Evolutionary conservation across 2,113 vertebrate genomes (phyloP).

Genomic region (Otus sunia): DNA sequence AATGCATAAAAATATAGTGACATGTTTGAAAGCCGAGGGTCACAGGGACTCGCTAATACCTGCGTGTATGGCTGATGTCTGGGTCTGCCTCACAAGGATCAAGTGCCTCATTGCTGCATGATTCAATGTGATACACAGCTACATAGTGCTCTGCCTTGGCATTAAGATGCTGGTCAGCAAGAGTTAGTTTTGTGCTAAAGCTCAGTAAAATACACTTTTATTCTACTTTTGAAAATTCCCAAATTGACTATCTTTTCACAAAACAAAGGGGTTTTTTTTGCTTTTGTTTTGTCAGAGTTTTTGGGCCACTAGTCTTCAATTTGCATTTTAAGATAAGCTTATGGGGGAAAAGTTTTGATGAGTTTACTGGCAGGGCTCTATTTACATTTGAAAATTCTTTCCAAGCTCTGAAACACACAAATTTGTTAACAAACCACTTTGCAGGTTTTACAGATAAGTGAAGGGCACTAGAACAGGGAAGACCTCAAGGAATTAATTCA

Average conservation of each 20-base stretch:
- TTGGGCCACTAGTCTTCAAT: background rate
- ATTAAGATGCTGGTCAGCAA: background rate
- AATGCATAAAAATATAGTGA: background rate
- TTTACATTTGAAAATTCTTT: background rate
- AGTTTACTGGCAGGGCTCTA: background rate
- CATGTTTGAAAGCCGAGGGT: background rate
- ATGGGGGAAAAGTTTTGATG: background rate
- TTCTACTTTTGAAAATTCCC: background rate
- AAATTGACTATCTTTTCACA: background rate
- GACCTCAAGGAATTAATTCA: background rate
- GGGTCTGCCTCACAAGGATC: background rate
- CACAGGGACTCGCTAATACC: background rate
- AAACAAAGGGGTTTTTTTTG: background rate
- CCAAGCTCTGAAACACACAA: background rate
- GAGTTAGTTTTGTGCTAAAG: background rate
- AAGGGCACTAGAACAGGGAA: background rate
- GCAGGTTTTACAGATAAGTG: background rate
- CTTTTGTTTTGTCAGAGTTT: background rate
- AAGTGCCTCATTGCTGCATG: too few relatives aligned
- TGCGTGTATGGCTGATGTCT: background rate
- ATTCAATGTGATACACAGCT: background rate
- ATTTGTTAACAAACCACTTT: background rate
- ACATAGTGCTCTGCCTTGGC: background rate
- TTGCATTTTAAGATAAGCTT: background rate
- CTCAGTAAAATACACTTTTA: background rate